These are phyloP conservation scores for Piaya cayana DNA, from an alignment of 2,113 vertebrate species.

Conservation along the genomic window DNA sequence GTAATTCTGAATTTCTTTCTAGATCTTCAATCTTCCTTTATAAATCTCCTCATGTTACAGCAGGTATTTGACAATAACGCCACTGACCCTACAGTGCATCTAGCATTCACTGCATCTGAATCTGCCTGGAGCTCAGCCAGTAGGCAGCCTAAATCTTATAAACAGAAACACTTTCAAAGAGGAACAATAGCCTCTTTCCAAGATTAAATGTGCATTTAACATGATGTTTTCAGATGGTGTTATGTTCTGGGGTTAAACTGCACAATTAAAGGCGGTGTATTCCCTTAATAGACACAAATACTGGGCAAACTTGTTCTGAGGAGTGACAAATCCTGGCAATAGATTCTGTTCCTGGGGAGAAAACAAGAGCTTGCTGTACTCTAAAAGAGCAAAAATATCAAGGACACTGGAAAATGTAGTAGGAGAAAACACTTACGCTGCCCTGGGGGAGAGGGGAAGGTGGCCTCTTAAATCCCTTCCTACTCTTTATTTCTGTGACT, in stretches of 20 bases:
- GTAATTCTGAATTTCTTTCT: not conserved
- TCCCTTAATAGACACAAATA: not conserved
- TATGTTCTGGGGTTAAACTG: not conserved
- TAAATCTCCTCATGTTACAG: not conserved
- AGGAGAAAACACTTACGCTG: slow-evolving; percentile 2
- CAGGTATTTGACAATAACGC: not conserved
- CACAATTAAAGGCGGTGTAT: not conserved
- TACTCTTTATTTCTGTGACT: slow-evolving; percentile 27
- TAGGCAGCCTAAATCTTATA: not conserved
- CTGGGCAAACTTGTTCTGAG: not conserved
- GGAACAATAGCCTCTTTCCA: not conserved
- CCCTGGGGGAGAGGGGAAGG: slow-evolving; percentile 22
- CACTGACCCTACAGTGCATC: not conserved
- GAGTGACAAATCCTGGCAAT: not conserved
- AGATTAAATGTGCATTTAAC: not conserved
- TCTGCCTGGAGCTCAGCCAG: not conserved
- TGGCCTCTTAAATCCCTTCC: slow-evolving; percentile 50
- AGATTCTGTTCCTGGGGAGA: not conserved
- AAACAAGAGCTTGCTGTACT: not conserved
- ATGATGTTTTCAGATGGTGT: not conserved
- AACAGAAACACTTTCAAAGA: not conserved
- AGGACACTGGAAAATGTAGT: not conserved
- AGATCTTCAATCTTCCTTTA: not conserved
- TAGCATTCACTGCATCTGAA: accelerated
- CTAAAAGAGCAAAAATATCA: not conserved